Base-by-base conservation (phyloP, 1,140 invertebrate genomes). In the Rhyacophila brunnea region DNA sequence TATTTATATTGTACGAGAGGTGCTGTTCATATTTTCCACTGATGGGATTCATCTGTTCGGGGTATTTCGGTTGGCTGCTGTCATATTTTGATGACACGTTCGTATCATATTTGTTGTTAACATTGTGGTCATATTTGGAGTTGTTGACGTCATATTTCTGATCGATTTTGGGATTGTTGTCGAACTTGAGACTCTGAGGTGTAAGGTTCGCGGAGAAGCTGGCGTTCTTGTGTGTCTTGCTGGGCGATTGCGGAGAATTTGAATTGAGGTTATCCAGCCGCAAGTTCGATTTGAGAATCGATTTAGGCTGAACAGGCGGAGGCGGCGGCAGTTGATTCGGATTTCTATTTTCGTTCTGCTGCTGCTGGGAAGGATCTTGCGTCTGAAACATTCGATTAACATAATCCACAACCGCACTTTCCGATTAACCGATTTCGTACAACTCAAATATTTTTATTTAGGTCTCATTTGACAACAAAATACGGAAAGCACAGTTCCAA, bases 221-320 rank as follows among this genome's bases (percentile, higher is more conserved):
- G 9, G 64, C 53, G 32, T 62, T 69, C 28, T 68, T 67, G 11
- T 67, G 68, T n/a, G 66, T 64, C 52, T 68, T 65, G 40, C 63
- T 70, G 14, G 67, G 66, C 19, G 65, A 52, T 15, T 67, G 61
- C 0, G 76, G 75, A 13, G 78, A 75, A 49, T 81, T 80, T 14
- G 81, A 80, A 23, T 81, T 76, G 7, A 84, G 71, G 54, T 82
- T 81, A 55, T 84, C 83, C 7, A 83, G 66, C 44, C 81, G 71
- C 18, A 82, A 44, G 53, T 74, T 75, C 4, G 70, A 70, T 66
- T 78, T 79, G 43, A 79, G 70, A 45, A 78, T 79, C 5, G 75
- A 77, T 66, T 78, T 79, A 20, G 75, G 77, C 54, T 72, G 72
- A 19, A 67, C 70, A 3, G 72, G 68, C 32, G 62, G 62, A 36